Percentiles rank a stretch among this genome's conserved stretches.
Conservation (phyloP, 2,797 vertebrate species). For the Prionace glauca region DNA sequence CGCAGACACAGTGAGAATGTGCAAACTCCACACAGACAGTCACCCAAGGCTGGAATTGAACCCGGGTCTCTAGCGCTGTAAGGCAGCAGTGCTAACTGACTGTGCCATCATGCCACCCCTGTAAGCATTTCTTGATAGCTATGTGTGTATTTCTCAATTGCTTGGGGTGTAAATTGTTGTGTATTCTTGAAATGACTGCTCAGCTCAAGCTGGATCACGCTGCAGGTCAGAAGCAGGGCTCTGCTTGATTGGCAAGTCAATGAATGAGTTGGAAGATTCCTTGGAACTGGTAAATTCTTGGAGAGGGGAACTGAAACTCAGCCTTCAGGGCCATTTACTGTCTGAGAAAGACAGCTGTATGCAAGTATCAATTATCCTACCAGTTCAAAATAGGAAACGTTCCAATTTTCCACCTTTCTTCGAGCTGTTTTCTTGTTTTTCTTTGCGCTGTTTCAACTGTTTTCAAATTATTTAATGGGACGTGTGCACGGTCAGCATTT, state of each 20-base stretch:
- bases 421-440: not conserved
- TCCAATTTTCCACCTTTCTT: too few relatives aligned
- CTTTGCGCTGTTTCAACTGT: not conserved
- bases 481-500: too few relatives aligned
- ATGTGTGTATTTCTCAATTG: too few relatives aligned
- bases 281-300: not conserved
- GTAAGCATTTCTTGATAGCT: not conserved
- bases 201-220: not conserved
- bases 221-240: not conserved
- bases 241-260: not conserved
- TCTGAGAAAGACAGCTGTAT: not conserved
- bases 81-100: too few relatives aligned
- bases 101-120: too few relatives aligned
- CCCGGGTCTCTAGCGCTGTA: too few relatives aligned
- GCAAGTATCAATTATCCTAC: not conserved
- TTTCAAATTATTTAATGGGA: too few relatives aligned
- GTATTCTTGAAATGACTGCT: not conserved
- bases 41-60: too few relatives aligned
- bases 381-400: not conserved
- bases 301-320: not conserved
- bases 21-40: too few relatives aligned
- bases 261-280: not conserved
- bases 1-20: too few relatives aligned
- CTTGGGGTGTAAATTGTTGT: not conserved
- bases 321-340: not conserved